Conservation (phyloP, 2,113 vertebrate genomes). For the Triplophysa rosa region DNA sequence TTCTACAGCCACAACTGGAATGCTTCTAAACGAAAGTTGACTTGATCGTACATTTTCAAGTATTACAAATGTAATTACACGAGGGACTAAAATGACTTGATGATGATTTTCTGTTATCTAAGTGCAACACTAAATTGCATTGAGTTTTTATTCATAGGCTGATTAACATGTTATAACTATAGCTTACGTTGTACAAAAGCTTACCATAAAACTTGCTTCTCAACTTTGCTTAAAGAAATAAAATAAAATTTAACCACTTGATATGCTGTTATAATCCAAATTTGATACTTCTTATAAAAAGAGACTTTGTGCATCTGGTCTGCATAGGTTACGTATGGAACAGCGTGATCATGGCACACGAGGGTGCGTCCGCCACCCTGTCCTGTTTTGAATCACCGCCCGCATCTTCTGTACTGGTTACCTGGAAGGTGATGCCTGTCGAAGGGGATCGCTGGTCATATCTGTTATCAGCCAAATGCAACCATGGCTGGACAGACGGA, state of each 20-base stretch:
- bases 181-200: not conserved
- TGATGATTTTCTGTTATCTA: not conserved
- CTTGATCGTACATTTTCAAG: not conserved
- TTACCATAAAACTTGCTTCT: not conserved
- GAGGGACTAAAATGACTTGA: not conserved
- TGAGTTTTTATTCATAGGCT: not conserved
- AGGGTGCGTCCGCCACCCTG: constrained; percentile 55
- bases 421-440: constrained; percentile 63
- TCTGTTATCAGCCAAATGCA: constrained; percentile 60
- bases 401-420: constrained; percentile 48
- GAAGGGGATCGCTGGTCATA: constrained; percentile 54
- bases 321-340: constrained; percentile 58
- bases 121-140: not conserved
- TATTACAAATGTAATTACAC: not conserved
- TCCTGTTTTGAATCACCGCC: constrained; percentile 55
- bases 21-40: not conserved
- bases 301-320: not conserved
- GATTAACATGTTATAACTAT: not conserved
- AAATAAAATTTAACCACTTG: not conserved
- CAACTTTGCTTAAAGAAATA: not conserved
- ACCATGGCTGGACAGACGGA: constrained; percentile 37
- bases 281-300: not conserved
- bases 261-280: not conserved
- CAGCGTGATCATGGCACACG: constrained; percentile 63
- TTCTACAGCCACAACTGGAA: not conserved